These are phyloP conservation scores for Mycalesis mineus DNA, from an alignment of 2,888 invertebrate species.

Conservation along the genomic window DNA sequence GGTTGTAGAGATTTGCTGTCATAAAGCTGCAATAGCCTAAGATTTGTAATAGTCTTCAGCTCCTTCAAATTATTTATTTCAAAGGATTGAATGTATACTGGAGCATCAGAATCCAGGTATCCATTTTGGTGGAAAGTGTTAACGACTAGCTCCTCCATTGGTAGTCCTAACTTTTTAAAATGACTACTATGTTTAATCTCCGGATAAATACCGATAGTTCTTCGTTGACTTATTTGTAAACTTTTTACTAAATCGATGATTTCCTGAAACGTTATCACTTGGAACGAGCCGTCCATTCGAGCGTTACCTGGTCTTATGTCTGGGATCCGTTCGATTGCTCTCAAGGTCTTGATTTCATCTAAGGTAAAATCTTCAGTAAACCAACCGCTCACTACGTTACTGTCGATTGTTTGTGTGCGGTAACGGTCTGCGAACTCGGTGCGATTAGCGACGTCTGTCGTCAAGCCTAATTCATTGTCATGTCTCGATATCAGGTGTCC, in stretches of 20 bases:
- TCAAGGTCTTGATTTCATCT: slow-evolving; percentile 60
- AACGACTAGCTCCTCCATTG: slow-evolving; percentile 59
- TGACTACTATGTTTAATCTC: slow-evolving; percentile 66
- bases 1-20: slow-evolving; percentile 43
- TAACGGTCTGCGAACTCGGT: slow-evolving; percentile 58
- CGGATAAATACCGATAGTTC: slow-evolving; percentile 61
- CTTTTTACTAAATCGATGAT: slow-evolving; percentile 63
- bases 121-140: slow-evolving; percentile 58
- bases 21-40: slow-evolving; percentile 58
- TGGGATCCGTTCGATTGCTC: slow-evolving; percentile 62
- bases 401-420: slow-evolving; percentile 56
- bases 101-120: slow-evolving; percentile 49
- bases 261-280: slow-evolving; percentile 63
- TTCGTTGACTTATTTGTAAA: slow-evolving; percentile 50
- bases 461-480: slow-evolving; percentile 60
- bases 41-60: slow-evolving; percentile 53
- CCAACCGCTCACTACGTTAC: slow-evolving; percentile 52
- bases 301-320: slow-evolving; percentile 57
- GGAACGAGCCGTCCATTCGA: slow-evolving; percentile 53
- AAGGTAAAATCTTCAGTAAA: slow-evolving; percentile 70
- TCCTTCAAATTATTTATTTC: slow-evolving; percentile 64
- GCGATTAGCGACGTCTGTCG: slow-evolving; percentile 54
- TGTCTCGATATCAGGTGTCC: slow-evolving; percentile 63
- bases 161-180: slow-evolving; percentile 53
- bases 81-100: slow-evolving; percentile 67